Percentiles rank a stretch among this genome's conserved stretches.
These are phyloP conservation scores for Eilema depressum DNA, from an alignment of 2,888 invertebrate genomes.

Conservation along the genomic window DNA sequence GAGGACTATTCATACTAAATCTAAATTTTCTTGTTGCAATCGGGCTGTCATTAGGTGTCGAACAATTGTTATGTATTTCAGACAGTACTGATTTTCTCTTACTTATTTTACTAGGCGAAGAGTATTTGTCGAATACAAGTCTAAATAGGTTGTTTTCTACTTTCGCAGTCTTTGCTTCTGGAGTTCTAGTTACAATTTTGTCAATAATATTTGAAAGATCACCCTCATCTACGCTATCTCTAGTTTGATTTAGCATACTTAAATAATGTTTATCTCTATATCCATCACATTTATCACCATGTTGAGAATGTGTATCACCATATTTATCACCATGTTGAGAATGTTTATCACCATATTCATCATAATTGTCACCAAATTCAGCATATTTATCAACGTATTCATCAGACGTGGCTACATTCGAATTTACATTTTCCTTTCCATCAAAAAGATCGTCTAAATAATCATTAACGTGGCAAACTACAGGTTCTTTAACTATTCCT, in stretches of 20 bases:
- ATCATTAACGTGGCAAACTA: constrained; percentile 23
- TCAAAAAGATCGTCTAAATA: constrained; percentile 25
- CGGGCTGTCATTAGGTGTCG: constrained; percentile 76
- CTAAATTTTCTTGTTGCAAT: constrained; percentile 45
- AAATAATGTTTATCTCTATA: constrained; percentile 43
- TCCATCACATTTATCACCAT: neutral
- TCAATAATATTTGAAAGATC: constrained; percentile 78
- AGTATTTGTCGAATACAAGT: constrained; percentile 69
- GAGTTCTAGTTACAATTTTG: constrained; percentile 68
- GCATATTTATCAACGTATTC: neutral
- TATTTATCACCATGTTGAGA: neutral
- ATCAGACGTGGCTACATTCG: neutral
- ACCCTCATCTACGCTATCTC: constrained; percentile 58
- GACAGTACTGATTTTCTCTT: constrained; percentile 58
- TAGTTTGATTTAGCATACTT: constrained; percentile 64
- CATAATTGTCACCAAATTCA: neutral
- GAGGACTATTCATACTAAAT: constrained; percentile 23
- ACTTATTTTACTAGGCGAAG: constrained; percentile 63
- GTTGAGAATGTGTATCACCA: neutral
- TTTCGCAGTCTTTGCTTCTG: constrained; percentile 65
- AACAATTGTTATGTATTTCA: constrained; percentile 70
- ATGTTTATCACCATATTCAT: neutral
- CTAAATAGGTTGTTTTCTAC: constrained; percentile 72
- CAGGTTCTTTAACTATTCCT: constrained; percentile 25
- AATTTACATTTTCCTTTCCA: constrained; percentile 49